Conservation (phyloP, 2,797 vertebrate genomes). For the Falco novaeseelandiae region DNA sequence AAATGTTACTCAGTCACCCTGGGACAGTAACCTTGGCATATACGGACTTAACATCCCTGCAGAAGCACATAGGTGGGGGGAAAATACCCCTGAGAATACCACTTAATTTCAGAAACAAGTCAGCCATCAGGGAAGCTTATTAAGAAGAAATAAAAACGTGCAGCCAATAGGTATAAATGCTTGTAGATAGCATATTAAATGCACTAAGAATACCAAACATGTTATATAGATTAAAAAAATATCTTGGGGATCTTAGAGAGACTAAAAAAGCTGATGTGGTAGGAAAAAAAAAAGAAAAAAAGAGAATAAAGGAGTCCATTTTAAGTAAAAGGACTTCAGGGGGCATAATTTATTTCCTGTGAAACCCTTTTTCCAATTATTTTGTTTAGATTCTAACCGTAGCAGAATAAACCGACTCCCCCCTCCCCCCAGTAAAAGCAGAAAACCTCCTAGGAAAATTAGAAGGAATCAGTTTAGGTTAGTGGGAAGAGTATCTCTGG, state of each 20-base stretch:
- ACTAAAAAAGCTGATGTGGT: not conserved
- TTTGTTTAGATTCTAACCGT: not conserved
- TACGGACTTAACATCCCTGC: accelerated
- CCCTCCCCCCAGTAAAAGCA: not conserved
- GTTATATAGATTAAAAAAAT: not conserved
- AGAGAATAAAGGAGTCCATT: not conserved
- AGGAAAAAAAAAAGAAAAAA: not conserved
- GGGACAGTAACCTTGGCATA: not conserved
- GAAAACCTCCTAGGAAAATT: not conserved
- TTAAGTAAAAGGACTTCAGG: not conserved
- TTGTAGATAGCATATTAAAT: not conserved
- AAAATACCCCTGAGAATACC: not conserved
- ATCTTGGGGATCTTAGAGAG: not conserved
- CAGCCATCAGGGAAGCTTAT: not conserved
- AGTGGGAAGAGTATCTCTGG: not conserved
- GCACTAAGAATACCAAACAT: not conserved
- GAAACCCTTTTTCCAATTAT: not conserved
- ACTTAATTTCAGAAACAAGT: not conserved
- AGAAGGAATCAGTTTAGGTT: not conserved
- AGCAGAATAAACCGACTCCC: not conserved
- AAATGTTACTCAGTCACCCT: not conserved
- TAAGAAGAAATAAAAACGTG: not conserved
- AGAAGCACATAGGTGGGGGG: not conserved
- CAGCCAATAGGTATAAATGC: not conserved
- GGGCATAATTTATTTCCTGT: not conserved